Conservation (phyloP, 2,888 invertebrate species). For the Eledone cirrhosa region DNA sequence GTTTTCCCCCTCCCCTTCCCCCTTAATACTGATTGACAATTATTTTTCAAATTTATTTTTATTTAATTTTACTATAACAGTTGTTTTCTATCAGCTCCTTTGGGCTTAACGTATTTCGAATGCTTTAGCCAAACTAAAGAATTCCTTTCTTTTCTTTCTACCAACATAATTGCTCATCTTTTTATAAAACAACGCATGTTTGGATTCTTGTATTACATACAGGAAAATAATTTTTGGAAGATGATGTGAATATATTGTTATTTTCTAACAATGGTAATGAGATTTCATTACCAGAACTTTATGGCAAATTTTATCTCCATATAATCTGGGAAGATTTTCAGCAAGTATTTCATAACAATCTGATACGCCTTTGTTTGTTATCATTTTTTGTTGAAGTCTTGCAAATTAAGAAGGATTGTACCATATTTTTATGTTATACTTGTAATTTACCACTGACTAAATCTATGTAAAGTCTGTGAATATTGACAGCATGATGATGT, state of each 20-base stretch:
- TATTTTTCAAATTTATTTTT: no score
- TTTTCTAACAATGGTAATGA: not conserved
- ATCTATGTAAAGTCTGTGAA: slow-evolving; percentile 19
- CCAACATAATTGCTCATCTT: slow-evolving; percentile 2
- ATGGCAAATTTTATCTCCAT: not conserved
- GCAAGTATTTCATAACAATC: slow-evolving; percentile 25
- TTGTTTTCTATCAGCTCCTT: no score
- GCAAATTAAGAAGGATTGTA: slow-evolving; percentile 4
- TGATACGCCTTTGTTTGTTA: slow-evolving; percentile 19
- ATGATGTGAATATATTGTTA: not conserved
- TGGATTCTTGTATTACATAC: slow-evolving; percentile 21
- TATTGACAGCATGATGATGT: not conserved
- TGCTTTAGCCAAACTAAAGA: no score
- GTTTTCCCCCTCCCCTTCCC: no score
- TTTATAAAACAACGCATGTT: slow-evolving; percentile 20
- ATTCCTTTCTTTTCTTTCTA: not conserved
- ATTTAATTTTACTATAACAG: no score
- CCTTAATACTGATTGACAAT: no score
- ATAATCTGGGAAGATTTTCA: not conserved
- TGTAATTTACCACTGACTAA: slow-evolving; percentile 18
- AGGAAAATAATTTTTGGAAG: slow-evolving; percentile 11
- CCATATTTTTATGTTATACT: slow-evolving; percentile 24
- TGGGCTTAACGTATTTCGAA: no score
- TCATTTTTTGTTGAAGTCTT: slow-evolving; percentile 8
- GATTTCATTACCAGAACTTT: not conserved